These are phyloP conservation scores for Danio choprae DNA, from an alignment of 2,797 vertebrate species.

Conservation along the genomic window DNA sequence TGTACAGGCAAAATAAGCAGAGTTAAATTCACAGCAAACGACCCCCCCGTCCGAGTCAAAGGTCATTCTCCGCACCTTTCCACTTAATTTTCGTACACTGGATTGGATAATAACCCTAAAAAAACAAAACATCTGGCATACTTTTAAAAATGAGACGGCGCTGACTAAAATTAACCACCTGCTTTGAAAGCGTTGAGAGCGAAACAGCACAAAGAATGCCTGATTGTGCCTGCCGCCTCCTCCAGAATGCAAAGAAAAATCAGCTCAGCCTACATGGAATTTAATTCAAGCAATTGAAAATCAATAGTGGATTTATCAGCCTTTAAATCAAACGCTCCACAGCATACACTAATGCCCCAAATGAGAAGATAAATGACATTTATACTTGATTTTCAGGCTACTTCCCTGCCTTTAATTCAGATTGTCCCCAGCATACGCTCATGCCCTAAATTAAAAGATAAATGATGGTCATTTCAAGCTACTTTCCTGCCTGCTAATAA, in stretches of 20 bases:
- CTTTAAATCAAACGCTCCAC: slow-evolving; percentile 36
- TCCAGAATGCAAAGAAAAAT: slow-evolving; percentile 48
- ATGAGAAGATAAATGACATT: slow-evolving; percentile 42
- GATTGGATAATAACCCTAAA: slow-evolving; percentile 57
- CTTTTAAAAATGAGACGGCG: slow-evolving; percentile 47
- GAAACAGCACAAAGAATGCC: slow-evolving; percentile 40
- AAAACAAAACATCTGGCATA: slow-evolving; percentile 32
- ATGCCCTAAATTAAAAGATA: slow-evolving; percentile 36
- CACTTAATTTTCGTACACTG: slow-evolving; percentile 56
- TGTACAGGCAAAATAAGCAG: slow-evolving; percentile 50
- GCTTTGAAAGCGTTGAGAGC: slow-evolving; percentile 43
- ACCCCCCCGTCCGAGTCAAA: slow-evolving; percentile 57
- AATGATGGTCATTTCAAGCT: slow-evolving; percentile 32
- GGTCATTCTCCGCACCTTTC: slow-evolving; percentile 56
- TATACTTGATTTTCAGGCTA: slow-evolving; percentile 39
- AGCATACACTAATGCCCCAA: slow-evolving; percentile 36
- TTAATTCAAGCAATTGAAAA: slow-evolving; percentile 49
- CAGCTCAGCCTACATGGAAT: slow-evolving; percentile 24
- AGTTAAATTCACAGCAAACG: slow-evolving; percentile 38
- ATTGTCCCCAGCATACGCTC: slow-evolving; percentile 16
- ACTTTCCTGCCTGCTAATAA: slow-evolving; percentile 11
- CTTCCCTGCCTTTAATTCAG: slow-evolving; percentile 15
- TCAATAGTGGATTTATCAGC: slow-evolving; percentile 46
- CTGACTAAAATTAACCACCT: slow-evolving; percentile 60
- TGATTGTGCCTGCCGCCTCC: slow-evolving; percentile 41